These are phyloP conservation scores for Moxostoma hubbsi DNA, from an alignment of 2,797 vertebrate genomes.

Conservation along the genomic window DNA sequence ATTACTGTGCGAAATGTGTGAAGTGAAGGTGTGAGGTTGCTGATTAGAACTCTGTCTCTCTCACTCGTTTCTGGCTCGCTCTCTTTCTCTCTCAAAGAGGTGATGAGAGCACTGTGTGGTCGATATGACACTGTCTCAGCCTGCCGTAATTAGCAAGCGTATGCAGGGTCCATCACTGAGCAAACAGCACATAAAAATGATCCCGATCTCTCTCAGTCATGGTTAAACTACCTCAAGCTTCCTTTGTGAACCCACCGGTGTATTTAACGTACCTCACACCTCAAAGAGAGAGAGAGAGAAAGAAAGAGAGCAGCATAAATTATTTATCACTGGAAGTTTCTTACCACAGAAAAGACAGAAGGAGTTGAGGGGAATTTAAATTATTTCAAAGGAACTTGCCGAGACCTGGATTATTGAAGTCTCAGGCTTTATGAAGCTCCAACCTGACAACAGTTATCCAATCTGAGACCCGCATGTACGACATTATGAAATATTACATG, in stretches of 20 bases:
- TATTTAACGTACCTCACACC: conserved; percentile 57
- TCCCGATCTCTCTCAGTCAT: conserved; percentile 52
- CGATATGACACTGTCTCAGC: conserved; percentile 54
- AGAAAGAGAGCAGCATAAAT: conserved; percentile 49
- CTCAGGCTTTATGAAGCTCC: conserved; percentile 76
- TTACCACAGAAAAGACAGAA: conserved; percentile 42
- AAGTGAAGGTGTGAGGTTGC: conserved; percentile 57
- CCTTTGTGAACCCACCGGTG: conserved; percentile 42
- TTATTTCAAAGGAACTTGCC: conserved; percentile 62
- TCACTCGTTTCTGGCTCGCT: conserved; percentile 27
- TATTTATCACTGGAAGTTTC: conserved; percentile 53
- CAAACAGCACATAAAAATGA: conserved; percentile 62
- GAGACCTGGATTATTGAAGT: conserved; percentile 76
- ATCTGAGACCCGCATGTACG: conserved; percentile 65
- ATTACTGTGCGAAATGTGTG: conserved; percentile 45
- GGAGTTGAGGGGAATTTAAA: conserved; percentile 59
- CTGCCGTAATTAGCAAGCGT: conserved; percentile 54
- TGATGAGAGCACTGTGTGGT: conserved; percentile 57
- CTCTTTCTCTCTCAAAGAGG: conserved; percentile 43
- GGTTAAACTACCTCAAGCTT: conserved; percentile 54
- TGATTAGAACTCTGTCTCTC: conserved; percentile 52
- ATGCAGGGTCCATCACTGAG: conserved; percentile 51
- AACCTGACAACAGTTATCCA: conserved; percentile 78
- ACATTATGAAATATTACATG: conserved; percentile 83
- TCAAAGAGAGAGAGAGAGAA: conserved; percentile 40